These are phyloP conservation scores for Pseudobourletiella spinata DNA, from an alignment of 1,140 invertebrate genomes.

Conservation along the genomic window DNA sequence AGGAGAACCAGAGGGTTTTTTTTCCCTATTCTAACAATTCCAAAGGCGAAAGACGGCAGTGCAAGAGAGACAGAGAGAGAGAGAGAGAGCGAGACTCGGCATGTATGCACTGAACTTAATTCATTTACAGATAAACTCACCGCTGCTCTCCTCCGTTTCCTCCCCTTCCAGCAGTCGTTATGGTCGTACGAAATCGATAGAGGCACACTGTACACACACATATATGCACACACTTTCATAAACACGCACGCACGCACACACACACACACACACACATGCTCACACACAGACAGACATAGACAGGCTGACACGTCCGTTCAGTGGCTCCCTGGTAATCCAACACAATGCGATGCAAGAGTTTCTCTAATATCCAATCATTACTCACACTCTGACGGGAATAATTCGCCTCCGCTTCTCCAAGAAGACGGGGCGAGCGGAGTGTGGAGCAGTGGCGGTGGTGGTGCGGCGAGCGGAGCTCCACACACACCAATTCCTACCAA, in stretches of 20 bases:
- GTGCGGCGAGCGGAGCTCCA: no score
- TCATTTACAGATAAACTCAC: conserved; percentile 24
- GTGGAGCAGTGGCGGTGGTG: no score
- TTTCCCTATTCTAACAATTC: no score
- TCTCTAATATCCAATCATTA: conserved; percentile 16
- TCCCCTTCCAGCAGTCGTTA: conserved; percentile 12
- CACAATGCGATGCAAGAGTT: conserved; percentile 8
- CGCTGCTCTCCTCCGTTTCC: conserved; percentile 4
- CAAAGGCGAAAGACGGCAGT: no score
- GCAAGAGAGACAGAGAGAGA: neutral
- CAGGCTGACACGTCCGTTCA: neutral
- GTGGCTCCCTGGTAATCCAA: neutral
- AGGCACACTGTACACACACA: conserved; percentile 18
- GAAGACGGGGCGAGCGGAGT: neutral
- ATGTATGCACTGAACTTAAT: conserved; percentile 5
- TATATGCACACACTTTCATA: no score
- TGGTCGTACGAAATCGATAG: conserved; percentile 20
- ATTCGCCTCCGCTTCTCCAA: neutral
- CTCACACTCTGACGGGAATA: conserved; percentile 22
- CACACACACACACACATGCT: no score
- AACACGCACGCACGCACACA: neutral
- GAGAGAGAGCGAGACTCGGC: neutral
- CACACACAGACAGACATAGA: neutral
- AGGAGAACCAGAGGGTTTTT: no score
- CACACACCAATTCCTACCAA: no score